phyloP scores from a whole-genome alignment of 2,888 invertebrate genomes.

The Nomada flava region DNA sequence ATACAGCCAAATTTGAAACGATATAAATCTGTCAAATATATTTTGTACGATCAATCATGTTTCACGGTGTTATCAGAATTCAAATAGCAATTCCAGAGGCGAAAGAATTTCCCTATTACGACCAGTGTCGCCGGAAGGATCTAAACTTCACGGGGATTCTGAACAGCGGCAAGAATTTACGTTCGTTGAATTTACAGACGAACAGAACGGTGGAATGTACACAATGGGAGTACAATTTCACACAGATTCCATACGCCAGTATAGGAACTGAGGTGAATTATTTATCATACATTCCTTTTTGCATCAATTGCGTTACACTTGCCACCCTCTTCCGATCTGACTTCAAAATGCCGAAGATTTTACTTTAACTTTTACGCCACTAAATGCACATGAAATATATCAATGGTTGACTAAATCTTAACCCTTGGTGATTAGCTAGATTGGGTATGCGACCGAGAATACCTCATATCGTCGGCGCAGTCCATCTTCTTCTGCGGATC shows the following conservation, averaged over 20 bases:
- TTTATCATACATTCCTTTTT: constrained; percentile 4
- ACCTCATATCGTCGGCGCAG: constrained; percentile 85
- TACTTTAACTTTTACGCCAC: neutral
- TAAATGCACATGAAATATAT: too few relatives aligned
- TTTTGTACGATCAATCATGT: neutral
- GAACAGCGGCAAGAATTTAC: constrained; percentile 62
- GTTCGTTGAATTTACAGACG: constrained; percentile 72
- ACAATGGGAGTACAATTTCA: constrained; percentile 86
- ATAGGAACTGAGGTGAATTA: constrained; percentile 86
- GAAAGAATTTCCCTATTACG: constrained; percentile 79
- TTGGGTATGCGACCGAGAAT: constrained; percentile 86
- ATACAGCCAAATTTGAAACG: too few relatives aligned
- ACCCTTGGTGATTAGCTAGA: constrained; percentile 82
- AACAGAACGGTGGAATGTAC: constrained; percentile 79
- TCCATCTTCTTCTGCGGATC: constrained; percentile 86
- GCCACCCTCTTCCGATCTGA: neutral
- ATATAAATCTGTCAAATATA: too few relatives aligned
- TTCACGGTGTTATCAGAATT: constrained; percentile 72
- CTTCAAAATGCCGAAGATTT: neutral
- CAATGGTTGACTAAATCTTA: constrained; percentile 43
- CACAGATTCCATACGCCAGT: constrained; percentile 85
- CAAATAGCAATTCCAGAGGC: constrained; percentile 80
- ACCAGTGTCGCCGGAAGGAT: constrained; percentile 83
- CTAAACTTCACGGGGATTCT: constrained; percentile 81
- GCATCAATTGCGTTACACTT: too few relatives aligned